Percentiles rank a stretch among this genome's conserved stretches.
Evolutionary conservation across 2,797 vertebrate genomes (phyloP).

Genomic region (Adelosebastes latens): DNA sequence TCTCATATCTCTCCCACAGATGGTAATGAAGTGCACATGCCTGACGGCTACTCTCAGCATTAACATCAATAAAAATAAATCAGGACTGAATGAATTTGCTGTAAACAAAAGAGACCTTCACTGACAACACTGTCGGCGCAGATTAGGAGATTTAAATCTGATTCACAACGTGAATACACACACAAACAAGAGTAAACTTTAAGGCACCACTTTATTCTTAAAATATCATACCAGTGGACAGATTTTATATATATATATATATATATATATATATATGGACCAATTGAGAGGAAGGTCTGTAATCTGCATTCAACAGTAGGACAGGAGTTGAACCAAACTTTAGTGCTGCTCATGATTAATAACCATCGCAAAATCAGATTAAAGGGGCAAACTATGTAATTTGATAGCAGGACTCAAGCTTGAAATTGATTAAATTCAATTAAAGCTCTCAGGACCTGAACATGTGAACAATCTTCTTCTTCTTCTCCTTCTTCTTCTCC

Average conservation of each 20-base stretch:
- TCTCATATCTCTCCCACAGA: background rate
- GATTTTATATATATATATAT: background rate
- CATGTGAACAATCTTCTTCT: background rate
- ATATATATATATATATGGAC: no score
- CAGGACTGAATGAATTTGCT: background rate
- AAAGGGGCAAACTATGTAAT: slow-evolving; percentile 2
- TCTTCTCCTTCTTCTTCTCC: background rate
- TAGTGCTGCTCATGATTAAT: background rate
- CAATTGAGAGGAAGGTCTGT: background rate
- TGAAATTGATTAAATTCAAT: slow-evolving; percentile 1
- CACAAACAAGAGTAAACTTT: background rate
- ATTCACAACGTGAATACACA: background rate
- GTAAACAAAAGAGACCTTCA: background rate
- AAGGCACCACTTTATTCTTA: background rate
- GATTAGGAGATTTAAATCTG: background rate
- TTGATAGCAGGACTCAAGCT: background rate
- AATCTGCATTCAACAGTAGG: background rate
- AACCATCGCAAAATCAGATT: background rate
- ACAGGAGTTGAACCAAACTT: background rate
- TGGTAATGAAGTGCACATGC: background rate
- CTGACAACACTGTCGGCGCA: background rate
- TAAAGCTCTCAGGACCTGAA: background rate
- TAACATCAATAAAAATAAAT: background rate
- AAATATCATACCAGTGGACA: no score
- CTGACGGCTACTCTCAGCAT: background rate